These are phyloP conservation scores for Drosophila funebris DNA, from an alignment of 1,140 invertebrate species.

Conservation along the genomic window DNA sequence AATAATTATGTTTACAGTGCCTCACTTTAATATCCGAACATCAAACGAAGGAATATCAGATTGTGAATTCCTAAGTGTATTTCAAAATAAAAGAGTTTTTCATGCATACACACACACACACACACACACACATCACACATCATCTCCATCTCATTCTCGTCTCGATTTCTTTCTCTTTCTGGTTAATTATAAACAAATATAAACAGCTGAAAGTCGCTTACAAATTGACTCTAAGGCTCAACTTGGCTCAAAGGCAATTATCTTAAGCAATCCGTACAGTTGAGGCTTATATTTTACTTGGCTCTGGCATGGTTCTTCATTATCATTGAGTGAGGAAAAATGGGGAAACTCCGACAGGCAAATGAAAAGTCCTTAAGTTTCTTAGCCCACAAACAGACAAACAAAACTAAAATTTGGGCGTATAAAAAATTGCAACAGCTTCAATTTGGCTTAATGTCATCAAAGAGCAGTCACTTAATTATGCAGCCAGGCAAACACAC, in stretches of 20 bases:
- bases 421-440: conserved; percentile 30
- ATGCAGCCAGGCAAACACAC: conserved; percentile 51
- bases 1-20: conserved; percentile 23
- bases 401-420: conserved; percentile 64
- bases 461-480: conserved; percentile 60
- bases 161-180: not conserved
- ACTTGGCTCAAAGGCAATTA: conserved; percentile 36
- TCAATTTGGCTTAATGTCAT: conserved; percentile 73
- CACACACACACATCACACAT: conserved; percentile 9
- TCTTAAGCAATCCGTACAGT: conserved; percentile 19
- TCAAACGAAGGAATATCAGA: conserved; percentile 6
- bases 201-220: conserved; percentile 31
- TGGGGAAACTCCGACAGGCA: not conserved
- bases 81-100: not conserved
- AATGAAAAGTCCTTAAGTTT: conserved; percentile 54
- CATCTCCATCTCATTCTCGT: not conserved
- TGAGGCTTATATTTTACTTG: conserved; percentile 5
- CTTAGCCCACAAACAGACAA: conserved; percentile 56
- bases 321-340: conserved; percentile 2
- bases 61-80: not conserved
- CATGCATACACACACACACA: not conserved
- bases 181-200: conserved; percentile 51
- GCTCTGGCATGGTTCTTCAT: conserved; percentile 8
- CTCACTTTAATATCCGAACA: not conserved
- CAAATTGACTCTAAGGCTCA: conserved; percentile 33